These are phyloP conservation scores for Brotula barbata DNA, from an alignment of 2,797 vertebrate genomes.

Conservation along the genomic window DNA sequence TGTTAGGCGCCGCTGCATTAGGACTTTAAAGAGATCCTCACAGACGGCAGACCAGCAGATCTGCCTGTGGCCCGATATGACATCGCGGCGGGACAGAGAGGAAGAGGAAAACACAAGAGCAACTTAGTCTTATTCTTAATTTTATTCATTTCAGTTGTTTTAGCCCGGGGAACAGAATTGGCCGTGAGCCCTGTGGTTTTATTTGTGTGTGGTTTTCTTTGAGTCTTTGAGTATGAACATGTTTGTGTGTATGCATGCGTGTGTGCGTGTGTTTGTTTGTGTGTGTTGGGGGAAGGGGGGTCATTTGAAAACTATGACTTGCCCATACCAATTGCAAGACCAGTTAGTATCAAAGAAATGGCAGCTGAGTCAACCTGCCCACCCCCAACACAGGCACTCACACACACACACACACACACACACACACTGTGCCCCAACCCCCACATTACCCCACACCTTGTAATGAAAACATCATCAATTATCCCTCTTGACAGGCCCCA, in stretches of 20 bases:
- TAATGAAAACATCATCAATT: constrained; percentile 97
- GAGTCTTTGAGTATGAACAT: constrained; percentile 26
- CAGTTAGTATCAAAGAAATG: constrained; percentile 80
- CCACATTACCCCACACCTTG: constrained; percentile 85
- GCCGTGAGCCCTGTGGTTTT: constrained; percentile 48
- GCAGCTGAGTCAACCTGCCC: constrained; percentile 86
- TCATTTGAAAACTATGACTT: constrained; percentile 81
- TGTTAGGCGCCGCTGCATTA: constrained; percentile 72
- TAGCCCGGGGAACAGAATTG: constrained; percentile 49
- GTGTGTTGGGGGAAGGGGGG: constrained; percentile 14
- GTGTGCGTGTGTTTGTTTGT: not conserved
- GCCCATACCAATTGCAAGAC: constrained; percentile 75
- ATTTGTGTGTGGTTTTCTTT: constrained; percentile 23
- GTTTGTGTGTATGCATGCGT: constrained; percentile 24
- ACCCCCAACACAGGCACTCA: constrained; percentile 52
- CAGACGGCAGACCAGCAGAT: constrained; percentile 59
- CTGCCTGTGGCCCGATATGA: constrained; percentile 67
- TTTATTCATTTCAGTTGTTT: constrained; percentile 59
- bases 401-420: constrained; percentile 42
- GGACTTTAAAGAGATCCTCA: constrained; percentile 69
- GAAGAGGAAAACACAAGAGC: constrained; percentile 56
- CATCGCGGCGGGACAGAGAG: constrained; percentile 50
- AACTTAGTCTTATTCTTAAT: constrained; percentile 53
- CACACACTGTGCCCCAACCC: constrained; percentile 75
- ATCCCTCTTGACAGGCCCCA: constrained; percentile 84